A percentile compares a stretch with the other conserved stretches of the same genome.
phyloP scores from a whole-genome alignment of 1,140 invertebrate species.

The Pseudobourletiella spinata region DNA sequence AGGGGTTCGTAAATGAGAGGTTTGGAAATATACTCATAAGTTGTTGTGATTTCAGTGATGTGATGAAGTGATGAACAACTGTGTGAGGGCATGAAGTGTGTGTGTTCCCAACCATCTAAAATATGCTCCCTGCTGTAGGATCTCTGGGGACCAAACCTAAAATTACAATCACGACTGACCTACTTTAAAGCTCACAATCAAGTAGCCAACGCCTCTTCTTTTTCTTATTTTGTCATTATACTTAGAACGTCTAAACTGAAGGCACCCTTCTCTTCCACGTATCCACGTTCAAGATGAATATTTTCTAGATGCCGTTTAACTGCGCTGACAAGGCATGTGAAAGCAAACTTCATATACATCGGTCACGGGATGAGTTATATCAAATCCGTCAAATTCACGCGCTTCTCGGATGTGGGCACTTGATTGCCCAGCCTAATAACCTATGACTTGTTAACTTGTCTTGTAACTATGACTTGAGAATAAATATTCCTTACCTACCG shows the following conservation, averaged over 20 bases:
- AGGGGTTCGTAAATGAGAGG: background rate
- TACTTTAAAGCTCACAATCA: slow-evolving; percentile 9
- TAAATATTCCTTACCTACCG: too few species aligned
- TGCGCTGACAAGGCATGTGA: too few species aligned
- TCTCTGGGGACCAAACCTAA: background rate
- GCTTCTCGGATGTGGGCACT: too few species aligned
- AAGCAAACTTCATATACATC: too few species aligned
- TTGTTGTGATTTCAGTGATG: background rate
- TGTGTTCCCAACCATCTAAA: too few species aligned
- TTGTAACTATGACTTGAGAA: too few species aligned
- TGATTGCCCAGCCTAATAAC: too few species aligned
- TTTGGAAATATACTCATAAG: background rate
- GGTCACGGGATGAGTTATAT: too few species aligned
- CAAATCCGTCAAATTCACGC: too few species aligned
- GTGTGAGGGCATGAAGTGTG: background rate
- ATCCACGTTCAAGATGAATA: background rate
- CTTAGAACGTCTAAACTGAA: background rate
- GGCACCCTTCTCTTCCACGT: background rate
- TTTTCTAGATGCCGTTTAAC: too few species aligned
- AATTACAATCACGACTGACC: slow-evolving; percentile 13
- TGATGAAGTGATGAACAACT: background rate
- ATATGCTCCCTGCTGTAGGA: too few species aligned
- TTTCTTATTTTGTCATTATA: background rate
- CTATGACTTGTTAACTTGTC: too few species aligned
- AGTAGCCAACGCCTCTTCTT: slow-evolving; percentile 20